These are phyloP conservation scores for Dolichopus griseipennis DNA, from an alignment of 2,888 invertebrate species.

Conservation along the genomic window DNA sequence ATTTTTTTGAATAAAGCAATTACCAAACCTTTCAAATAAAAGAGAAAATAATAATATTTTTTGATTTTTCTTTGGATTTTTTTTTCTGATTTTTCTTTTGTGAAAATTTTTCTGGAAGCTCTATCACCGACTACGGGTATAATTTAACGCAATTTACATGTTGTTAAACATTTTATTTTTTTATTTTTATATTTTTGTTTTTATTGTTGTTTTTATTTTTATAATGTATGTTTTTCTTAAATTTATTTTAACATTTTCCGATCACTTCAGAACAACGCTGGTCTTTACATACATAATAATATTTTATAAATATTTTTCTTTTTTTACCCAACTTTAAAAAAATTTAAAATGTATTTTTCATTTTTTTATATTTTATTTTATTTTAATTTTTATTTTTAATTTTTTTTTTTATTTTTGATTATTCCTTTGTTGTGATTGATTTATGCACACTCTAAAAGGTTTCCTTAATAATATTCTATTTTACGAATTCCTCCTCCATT, in stretches of 20 bases:
- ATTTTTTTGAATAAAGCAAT: not conserved
- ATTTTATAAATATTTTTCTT: too few species aligned
- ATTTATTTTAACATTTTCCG: too few species aligned
- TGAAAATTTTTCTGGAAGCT: not conserved
- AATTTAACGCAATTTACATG: conserved; percentile 6
- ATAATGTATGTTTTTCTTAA: too few species aligned
- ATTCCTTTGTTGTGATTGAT: not conserved
- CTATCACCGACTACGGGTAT: not conserved
- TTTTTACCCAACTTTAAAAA: too few species aligned
- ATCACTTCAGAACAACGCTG: too few species aligned
- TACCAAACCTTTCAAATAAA: not conserved
- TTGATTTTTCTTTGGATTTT: not conserved
- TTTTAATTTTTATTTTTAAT: not conserved
- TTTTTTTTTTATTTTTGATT: not conserved
- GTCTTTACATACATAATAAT: too few species aligned
- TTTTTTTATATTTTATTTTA: not conserved
- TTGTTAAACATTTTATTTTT: not conserved
- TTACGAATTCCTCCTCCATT: conserved; percentile 3
- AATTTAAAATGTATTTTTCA: not conserved
- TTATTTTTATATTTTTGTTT: not conserved
- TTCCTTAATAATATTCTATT: conserved; percentile 3
- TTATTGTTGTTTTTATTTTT: too few species aligned
- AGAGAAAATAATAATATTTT: not conserved
- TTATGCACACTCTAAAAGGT: conserved; percentile 1
- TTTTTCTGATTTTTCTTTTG: not conserved